Conservation (phyloP, 2,888 invertebrate species). For the Xylophagus ater region DNA sequence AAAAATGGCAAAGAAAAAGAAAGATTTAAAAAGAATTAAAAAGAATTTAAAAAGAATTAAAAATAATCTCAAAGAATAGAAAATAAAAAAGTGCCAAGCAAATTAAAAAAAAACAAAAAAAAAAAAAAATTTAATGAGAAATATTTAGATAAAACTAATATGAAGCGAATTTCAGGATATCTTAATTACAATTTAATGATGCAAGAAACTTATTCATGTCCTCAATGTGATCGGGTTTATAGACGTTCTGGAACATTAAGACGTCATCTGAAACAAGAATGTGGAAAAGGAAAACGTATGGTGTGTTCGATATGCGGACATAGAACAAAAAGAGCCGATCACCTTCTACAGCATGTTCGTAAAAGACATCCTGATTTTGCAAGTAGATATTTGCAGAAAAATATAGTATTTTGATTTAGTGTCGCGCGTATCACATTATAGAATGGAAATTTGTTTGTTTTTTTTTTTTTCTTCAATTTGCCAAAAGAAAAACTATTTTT, state of each 20-base stretch:
- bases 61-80: slow-evolving; percentile 6
- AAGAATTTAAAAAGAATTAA: slow-evolving; percentile 22
- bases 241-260: slow-evolving; percentile 45
- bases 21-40: slow-evolving; percentile 11
- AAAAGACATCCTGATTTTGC: slow-evolving; percentile 41
- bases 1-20: slow-evolving; percentile 17
- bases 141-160: slow-evolving; percentile 15
- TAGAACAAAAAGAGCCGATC: slow-evolving; percentile 44
- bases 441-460: no score
- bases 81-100: no score
- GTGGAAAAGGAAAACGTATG: slow-evolving; percentile 42
- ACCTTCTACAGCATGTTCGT: slow-evolving; percentile 43
- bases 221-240: slow-evolving; percentile 44
- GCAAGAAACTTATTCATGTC: slow-evolving; percentile 36
- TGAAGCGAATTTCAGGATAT: slow-evolving; percentile 22
- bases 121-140: slow-evolving; percentile 10
- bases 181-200: slow-evolving; percentile 17
- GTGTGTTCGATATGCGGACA: slow-evolving; percentile 44
- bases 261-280: slow-evolving; percentile 44
- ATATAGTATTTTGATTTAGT: no score
- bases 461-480: no score
- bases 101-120: slow-evolving; percentile 11
- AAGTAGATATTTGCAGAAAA: slow-evolving; percentile 31
- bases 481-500: no score
- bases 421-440: no score